A percentile compares a stretch with the other conserved stretches of the same genome.
These are phyloP conservation scores for Nymphalis io DNA, from an alignment of 1,140 invertebrate genomes.

Conservation along the genomic window DNA sequence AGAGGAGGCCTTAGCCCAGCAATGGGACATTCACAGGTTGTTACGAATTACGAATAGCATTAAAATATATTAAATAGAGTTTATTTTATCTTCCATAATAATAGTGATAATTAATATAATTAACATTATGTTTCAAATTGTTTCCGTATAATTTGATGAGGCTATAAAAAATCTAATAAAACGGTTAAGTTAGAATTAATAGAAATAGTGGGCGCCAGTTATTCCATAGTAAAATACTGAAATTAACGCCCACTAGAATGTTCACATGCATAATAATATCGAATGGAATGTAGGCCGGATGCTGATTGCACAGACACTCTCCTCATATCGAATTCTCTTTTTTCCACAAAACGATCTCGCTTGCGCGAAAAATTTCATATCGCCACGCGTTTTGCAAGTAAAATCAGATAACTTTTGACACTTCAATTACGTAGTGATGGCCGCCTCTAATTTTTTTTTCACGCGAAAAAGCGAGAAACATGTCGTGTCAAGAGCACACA, in stretches of 20 bases:
- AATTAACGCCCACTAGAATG: constrained; percentile 47
- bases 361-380: constrained; percentile 77
- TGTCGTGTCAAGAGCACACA: constrained; percentile 72
- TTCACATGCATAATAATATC: constrained; percentile 63
- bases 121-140: background rate
- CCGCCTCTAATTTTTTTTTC: constrained; percentile 69
- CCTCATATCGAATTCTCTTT: constrained; percentile 78
- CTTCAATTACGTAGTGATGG: constrained; percentile 78
- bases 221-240: constrained; percentile 38
- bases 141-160: constrained; percentile 2
- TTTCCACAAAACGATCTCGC: constrained; percentile 69
- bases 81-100: background rate
- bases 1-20: no score
- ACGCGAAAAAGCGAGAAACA: constrained; percentile 57
- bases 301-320: constrained; percentile 71
- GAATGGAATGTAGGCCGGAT: constrained; percentile 70
- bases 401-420: constrained; percentile 81
- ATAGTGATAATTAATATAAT: background rate
- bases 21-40: no score
- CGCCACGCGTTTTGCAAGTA: constrained; percentile 77
- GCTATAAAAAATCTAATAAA: constrained; percentile 7
- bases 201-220: constrained; percentile 22
- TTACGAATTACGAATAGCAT: no score
- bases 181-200: constrained; percentile 4
- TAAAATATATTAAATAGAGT: background rate